Percentiles rank a stretch among this genome's conserved stretches.
Conservation (phyloP, 2,888 invertebrate genomes). For the Strigamia maritima region DNA sequence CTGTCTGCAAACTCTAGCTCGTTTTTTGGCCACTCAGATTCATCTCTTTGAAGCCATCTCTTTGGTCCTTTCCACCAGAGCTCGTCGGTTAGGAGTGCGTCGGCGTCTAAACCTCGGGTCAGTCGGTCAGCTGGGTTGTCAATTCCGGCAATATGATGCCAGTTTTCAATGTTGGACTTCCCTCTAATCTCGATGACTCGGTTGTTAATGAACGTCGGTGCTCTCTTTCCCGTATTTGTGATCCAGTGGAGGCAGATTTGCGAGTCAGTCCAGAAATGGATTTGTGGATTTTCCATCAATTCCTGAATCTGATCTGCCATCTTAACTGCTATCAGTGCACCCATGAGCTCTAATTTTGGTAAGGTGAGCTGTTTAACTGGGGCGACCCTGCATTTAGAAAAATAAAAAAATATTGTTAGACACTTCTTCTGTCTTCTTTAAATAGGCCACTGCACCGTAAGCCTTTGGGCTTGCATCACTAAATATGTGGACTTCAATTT, state of each 20-base stretch:
- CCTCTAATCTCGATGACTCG: background rate
- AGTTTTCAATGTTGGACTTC: background rate
- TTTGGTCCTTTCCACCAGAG: conserved; percentile 11
- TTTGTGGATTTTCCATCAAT: background rate
- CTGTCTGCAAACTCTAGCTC: too few relatives aligned
- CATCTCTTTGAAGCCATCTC: background rate
- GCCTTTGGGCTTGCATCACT: background rate
- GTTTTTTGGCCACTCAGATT: conserved; percentile 10
- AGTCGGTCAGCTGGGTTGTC: conserved; percentile 18
- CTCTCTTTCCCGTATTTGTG: background rate
- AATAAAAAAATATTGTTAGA: background rate
- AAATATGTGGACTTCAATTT: background rate
- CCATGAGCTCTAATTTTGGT: too few relatives aligned
- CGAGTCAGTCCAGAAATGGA: background rate
- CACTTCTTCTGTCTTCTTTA: background rate
- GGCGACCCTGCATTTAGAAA: too few relatives aligned
- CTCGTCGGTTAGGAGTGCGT: background rate
- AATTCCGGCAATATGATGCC: background rate
- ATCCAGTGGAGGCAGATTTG: background rate
- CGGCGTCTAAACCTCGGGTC: background rate
- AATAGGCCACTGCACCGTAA: background rate
- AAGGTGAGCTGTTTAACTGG: too few relatives aligned
- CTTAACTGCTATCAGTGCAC: background rate
- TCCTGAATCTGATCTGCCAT: background rate
- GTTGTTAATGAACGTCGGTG: background rate